Conservation (phyloP, 2,888 invertebrate genomes). For the Dione juno region DNA sequence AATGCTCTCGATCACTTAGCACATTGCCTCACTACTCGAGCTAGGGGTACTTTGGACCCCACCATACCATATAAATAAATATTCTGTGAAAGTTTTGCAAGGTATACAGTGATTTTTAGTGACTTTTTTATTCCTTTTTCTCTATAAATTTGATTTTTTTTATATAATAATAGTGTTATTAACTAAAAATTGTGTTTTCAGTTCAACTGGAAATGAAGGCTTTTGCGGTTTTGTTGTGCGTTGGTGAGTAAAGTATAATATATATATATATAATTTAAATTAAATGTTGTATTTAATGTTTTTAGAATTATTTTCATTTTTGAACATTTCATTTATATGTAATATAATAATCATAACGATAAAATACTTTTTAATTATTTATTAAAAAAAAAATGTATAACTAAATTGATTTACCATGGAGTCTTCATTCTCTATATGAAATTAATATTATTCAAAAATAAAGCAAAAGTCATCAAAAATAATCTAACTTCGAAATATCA, state of each 20-base stretch:
- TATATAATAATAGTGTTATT: slow-evolving; percentile 29
- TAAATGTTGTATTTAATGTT: neutral
- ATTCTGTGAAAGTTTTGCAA: slow-evolving; percentile 73
- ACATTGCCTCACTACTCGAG: slow-evolving; percentile 74
- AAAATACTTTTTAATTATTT: no score
- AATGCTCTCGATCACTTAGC: slow-evolving; percentile 55
- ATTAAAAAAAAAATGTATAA: no score
- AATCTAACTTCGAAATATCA: no score
- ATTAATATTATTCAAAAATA: no score
- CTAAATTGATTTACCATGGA: no score
- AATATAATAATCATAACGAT: no score
- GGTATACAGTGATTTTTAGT: slow-evolving; percentile 53
- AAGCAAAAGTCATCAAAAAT: no score
- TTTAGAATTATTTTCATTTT: neutral
- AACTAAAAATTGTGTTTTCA: slow-evolving; percentile 62
- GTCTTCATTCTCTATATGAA: no score
- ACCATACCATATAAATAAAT: slow-evolving; percentile 52
- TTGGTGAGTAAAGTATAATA: slow-evolving; percentile 62
- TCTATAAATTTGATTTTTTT: slow-evolving; percentile 28
- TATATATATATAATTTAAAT: neutral
- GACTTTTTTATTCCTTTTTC: slow-evolving; percentile 41
- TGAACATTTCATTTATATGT: no score
- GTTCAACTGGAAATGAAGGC: slow-evolving; percentile 76
- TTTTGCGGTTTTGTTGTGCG: slow-evolving; percentile 64
- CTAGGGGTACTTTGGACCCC: slow-evolving; percentile 66